phyloP scores from a whole-genome alignment of 2,113 vertebrate species.

The Daubentonia madagascariensis region DNA sequence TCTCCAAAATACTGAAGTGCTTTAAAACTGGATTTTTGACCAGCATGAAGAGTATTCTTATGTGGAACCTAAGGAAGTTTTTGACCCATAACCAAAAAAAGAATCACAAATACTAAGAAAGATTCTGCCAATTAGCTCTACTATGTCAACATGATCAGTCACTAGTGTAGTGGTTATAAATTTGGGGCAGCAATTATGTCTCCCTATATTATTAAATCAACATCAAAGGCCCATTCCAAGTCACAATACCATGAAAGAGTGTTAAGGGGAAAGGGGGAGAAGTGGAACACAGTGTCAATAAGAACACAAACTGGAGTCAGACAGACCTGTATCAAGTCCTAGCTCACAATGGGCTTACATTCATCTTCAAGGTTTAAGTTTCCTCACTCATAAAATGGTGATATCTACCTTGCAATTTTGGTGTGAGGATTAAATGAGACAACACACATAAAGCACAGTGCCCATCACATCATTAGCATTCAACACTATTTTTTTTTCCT shows the following conservation, averaged over 20 bases:
- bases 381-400: conserved; percentile 2
- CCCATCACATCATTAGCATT: background rate
- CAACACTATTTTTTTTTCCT: background rate
- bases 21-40: background rate
- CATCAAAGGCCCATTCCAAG: background rate
- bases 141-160: background rate
- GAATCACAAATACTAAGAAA: background rate
- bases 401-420: background rate
- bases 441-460: background rate
- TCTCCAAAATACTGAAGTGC: background rate
- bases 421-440: background rate
- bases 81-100: background rate
- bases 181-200: too few relatives aligned
- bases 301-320: background rate
- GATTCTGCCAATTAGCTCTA: background rate
- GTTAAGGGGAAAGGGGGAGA: background rate
- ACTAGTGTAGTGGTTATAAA: background rate
- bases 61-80: background rate
- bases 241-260: background rate
- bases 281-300: background rate
- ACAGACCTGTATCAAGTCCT: too few relatives aligned
- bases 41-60: background rate
- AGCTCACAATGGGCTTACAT: background rate
- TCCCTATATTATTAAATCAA: background rate
- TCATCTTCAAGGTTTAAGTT: background rate